Conservation (phyloP, 2,888 invertebrate genomes). For the Dendrolimus houi region DNA sequence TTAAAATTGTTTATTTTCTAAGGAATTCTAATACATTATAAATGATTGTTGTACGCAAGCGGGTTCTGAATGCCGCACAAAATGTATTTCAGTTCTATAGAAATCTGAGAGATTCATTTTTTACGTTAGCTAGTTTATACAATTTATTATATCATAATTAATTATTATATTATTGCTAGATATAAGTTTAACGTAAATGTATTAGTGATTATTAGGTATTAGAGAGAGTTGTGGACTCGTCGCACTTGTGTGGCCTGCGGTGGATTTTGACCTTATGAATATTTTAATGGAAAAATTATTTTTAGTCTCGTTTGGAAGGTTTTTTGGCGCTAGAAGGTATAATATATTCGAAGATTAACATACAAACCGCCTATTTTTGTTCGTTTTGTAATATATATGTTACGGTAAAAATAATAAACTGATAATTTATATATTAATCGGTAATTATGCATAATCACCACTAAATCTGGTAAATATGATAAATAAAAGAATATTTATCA, state of each 20-base stretch:
- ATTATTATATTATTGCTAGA: background rate
- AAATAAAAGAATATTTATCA: too few relatives aligned
- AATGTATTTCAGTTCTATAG: slow-evolving; percentile 27
- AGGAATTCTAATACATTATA: slow-evolving; percentile 21
- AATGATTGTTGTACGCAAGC: slow-evolving; percentile 27
- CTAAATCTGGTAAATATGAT: too few relatives aligned
- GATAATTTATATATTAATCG: too few relatives aligned
- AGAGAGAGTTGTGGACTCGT: background rate
- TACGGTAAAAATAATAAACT: too few relatives aligned
- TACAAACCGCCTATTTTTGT: too few relatives aligned
- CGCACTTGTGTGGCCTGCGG: background rate
- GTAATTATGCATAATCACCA: too few relatives aligned
- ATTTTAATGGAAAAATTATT: background rate
- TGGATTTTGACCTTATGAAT: background rate
- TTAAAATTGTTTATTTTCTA: slow-evolving; percentile 29
- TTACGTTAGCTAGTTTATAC: slow-evolving; percentile 14
- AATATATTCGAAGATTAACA: too few relatives aligned
- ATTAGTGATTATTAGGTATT: background rate
- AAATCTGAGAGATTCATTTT: slow-evolving; percentile 40
- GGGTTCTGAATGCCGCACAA: slow-evolving; percentile 41
- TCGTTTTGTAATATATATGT: too few relatives aligned
- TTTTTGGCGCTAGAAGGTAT: too few relatives aligned
- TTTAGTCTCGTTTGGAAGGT: too few relatives aligned
- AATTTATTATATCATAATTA: background rate
- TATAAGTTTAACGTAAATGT: background rate